Base-by-base conservation (phyloP, 1,140 invertebrate species). In the Cyrtorhinus lividipennis region DNA sequence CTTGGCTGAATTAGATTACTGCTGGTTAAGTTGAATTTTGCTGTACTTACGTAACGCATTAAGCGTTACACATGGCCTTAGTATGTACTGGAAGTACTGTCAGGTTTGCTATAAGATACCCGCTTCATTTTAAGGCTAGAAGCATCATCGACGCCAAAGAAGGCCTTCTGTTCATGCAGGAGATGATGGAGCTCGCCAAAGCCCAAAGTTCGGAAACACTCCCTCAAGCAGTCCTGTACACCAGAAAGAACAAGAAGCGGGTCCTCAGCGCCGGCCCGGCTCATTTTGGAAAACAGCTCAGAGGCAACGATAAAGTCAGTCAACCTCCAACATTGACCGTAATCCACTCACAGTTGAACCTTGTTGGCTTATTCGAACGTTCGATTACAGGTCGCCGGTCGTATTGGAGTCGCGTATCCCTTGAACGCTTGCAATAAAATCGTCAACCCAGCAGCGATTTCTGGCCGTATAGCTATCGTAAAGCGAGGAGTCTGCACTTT, bases 101-200 rank as follows among this genome's bases (percentile, higher is more conserved):
- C n/a, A n/a, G n/a, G n/a, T n/a, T n/a, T n/a, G n/a, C n/a, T n/a
- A n/a, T n/a, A n/a, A n/a, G n/a, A n/a, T n/a, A n/a, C n/a, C n/a
- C n/a, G n/a, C n/a, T n/a, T n/a, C n/a, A n/a, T n/a, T 65, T 77
- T 58, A 70, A 94, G 90, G 94, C 93, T 10, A 83, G 85, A 71
- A 85, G 85, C 56, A 75, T 84, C 13, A 82, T 86, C 66, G 87
- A 94, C 71, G 94, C 90, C 1, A 87, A 95, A 71, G 89, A 96
- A 76, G 95, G 95, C 0, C 72, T 95, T 23, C 77, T 88, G 25
- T 98, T 98, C 70, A 97, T 98, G 90, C 88, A 95, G 70, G 95
- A 98, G 77, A 96, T 98, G 91, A 82, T 93, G 8, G 89, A 95
- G 74, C 74, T 94, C 53, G 91, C 89, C 27, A 88, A 88, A 70